Conservation (phyloP, 1,140 invertebrate genomes). For the Cheumatopsyche charites region DNA sequence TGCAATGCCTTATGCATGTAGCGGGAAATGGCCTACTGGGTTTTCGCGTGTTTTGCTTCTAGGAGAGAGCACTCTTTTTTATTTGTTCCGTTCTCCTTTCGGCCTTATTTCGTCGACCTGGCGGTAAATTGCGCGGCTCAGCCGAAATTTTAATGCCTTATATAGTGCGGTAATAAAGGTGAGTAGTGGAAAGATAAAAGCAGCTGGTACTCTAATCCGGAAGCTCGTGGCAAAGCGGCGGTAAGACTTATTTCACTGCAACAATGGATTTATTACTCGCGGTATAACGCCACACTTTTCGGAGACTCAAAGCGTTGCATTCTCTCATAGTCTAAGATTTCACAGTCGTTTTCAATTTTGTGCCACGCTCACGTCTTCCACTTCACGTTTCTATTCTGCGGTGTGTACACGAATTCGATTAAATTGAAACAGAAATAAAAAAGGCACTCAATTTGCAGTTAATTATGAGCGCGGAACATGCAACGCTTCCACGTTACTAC, state of each 20-base stretch:
- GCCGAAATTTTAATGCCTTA: conserved; percentile 32
- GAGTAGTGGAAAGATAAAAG: conserved; percentile 37
- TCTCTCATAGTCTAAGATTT: not conserved
- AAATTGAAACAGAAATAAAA: not conserved
- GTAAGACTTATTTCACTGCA: conserved; percentile 41
- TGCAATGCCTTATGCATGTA: not conserved
- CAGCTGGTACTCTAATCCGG: conserved; percentile 44
- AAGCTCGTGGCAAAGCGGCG: conserved; percentile 40
- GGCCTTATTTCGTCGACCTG: not conserved
- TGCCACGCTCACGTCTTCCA: too few species aligned
- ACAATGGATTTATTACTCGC: conserved; percentile 43
- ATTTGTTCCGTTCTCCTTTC: not conserved
- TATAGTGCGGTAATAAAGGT: conserved; percentile 38
- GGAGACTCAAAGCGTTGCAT: not conserved
- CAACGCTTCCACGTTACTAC: not conserved
- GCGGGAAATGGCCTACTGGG: not conserved
- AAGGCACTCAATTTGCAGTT: not conserved
- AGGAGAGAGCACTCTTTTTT: not conserved
- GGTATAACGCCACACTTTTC: not conserved
- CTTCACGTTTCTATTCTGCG: too few species aligned
- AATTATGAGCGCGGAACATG: not conserved
- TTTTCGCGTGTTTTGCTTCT: not conserved
- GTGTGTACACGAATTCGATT: too few species aligned
- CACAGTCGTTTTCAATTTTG: too few species aligned
- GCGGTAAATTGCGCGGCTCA: conserved; percentile 17